Percentiles rank a stretch among this genome's conserved stretches.
Conservation (phyloP, 2,888 invertebrate genomes). For the Copidosoma aretas region DNA sequence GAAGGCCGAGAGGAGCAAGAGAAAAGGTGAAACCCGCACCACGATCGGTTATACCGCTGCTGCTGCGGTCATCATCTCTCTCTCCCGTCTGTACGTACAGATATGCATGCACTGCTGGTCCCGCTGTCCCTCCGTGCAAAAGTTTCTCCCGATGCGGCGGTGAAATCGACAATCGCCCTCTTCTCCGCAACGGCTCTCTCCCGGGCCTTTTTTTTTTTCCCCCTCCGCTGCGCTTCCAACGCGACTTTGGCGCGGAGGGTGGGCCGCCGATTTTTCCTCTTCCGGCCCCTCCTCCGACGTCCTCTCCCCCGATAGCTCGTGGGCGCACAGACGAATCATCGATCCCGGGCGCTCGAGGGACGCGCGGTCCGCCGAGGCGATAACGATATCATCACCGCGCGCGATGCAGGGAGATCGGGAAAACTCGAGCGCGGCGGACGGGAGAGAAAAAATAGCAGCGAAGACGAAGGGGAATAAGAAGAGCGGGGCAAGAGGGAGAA, state of each 20-base stretch:
- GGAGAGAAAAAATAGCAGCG: not conserved
- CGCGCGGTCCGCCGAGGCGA: not conserved
- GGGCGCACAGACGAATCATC: too few relatives aligned
- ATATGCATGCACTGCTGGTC: too few relatives aligned
- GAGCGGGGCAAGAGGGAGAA: conserved; percentile 25
- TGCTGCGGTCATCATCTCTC: not conserved
- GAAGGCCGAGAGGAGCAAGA: not conserved
- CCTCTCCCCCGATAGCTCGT: too few relatives aligned
- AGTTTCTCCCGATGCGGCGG: conserved; percentile 19
- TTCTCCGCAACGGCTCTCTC: not conserved
- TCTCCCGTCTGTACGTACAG: too few relatives aligned
- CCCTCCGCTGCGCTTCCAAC: too few relatives aligned
- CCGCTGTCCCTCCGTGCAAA: too few relatives aligned
- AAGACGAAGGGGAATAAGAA: conserved; percentile 24
- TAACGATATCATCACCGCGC: not conserved
- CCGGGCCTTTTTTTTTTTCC: not conserved
- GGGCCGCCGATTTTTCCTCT: too few relatives aligned
- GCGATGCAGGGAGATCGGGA: not conserved
- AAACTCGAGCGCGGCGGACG: not conserved
- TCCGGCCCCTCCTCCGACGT: too few relatives aligned
- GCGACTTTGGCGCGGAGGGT: too few relatives aligned
- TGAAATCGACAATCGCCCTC: conserved; percentile 41
- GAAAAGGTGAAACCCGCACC: conserved; percentile 34
- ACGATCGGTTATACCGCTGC: conserved; percentile 25
- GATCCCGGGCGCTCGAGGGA: too few relatives aligned